Evolutionary conservation across 2,113 vertebrate genomes (phyloP).

Genomic region (Thomomys bottae): DNA sequence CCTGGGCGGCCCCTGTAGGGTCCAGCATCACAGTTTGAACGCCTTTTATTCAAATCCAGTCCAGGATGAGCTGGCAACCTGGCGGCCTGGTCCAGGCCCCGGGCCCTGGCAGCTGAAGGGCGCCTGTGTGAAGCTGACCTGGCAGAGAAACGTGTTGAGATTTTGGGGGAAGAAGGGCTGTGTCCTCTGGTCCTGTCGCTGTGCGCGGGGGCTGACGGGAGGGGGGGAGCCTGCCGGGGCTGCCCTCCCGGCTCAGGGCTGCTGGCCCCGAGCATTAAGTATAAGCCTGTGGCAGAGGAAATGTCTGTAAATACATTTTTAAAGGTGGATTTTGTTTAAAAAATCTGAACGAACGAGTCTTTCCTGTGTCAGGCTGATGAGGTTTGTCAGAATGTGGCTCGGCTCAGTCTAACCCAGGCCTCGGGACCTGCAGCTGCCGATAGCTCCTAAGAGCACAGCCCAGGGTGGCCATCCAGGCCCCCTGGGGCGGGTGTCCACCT

Average conservation of each 20-base stretch:
- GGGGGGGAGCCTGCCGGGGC: neutral
- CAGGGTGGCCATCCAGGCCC: neutral
- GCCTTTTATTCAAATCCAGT: constrained; percentile 11
- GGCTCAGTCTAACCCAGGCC: neutral
- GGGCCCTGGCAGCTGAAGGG: constrained; percentile 57
- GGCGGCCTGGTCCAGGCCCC: neutral
- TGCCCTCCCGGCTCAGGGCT: constrained; percentile 47
- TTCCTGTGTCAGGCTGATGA: constrained; percentile 85
- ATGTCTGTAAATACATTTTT: constrained; percentile 90
- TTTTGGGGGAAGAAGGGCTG: neutral
- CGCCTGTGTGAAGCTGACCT: constrained; percentile 23
- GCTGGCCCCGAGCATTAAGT: constrained; percentile 82
- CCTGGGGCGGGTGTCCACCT: constrained; percentile 5
- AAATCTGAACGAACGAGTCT: constrained; percentile 91
- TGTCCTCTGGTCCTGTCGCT: too few species aligned
- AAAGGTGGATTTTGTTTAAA: constrained; percentile 99
- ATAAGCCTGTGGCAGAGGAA: constrained; percentile 88
- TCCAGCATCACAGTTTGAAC: constrained; percentile 1
- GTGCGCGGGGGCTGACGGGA: constrained; percentile 20
- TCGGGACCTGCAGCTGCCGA: neutral
- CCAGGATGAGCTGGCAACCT: neutral
- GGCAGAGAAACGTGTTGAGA: constrained; percentile 10
- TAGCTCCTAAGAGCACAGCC: constrained; percentile 60
- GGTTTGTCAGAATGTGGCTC: constrained; percentile 81
- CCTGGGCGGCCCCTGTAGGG: neutral